Base-by-base conservation (phyloP, 2,888 invertebrate species). In the Coenonympha arcania region DNA sequence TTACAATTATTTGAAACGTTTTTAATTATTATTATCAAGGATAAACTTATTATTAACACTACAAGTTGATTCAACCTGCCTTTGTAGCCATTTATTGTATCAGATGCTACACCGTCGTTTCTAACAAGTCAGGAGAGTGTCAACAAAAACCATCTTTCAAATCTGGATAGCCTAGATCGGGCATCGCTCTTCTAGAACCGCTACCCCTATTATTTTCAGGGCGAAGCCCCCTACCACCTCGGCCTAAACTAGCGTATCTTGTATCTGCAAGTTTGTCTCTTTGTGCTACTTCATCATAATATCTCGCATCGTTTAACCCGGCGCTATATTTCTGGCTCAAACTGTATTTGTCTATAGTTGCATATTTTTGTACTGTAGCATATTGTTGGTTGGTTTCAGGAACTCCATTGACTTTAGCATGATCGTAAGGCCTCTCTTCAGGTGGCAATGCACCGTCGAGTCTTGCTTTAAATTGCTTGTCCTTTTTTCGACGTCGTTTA, bases 141-240 rank as follows among this genome's bases (percentile, higher is more conserved):
- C 91, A 91, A 91, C 91, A 91, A 79, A 91, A 90, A 74, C 90
- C 90, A 71, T 91, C 91, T 75, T 91, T 91, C 58, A 90, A 87
- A 65, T 91, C 89, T 36, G 88, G 83, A 66, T 86, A 87, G 54
- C 87, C 87, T 62, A 85, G 75, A 66, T 87, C 87, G 45, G 84
- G 87, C 73, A 87, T 76, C 6, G 76, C 71, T 73, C 76, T 72
- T 60, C 81, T 73, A 22, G 86, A 85, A 51, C 81, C 81, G 45
- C 73, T 83, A 28, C 81, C 80, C 62, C 79, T 72, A 22, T 73
- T 67, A 62, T 77, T 82, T 55, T 85, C 86, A 42, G 69, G 67
- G 48, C 85, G 76, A 59, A 73, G 65, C 52, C 82, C 74, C 57
- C 85, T 71, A 41, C 82, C 79, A 41, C 71, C 82, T 48, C 86